These are phyloP conservation scores for Trissoscelio sp. DNA, from an alignment of 2,888 invertebrate genomes.

Conservation along the genomic window DNA sequence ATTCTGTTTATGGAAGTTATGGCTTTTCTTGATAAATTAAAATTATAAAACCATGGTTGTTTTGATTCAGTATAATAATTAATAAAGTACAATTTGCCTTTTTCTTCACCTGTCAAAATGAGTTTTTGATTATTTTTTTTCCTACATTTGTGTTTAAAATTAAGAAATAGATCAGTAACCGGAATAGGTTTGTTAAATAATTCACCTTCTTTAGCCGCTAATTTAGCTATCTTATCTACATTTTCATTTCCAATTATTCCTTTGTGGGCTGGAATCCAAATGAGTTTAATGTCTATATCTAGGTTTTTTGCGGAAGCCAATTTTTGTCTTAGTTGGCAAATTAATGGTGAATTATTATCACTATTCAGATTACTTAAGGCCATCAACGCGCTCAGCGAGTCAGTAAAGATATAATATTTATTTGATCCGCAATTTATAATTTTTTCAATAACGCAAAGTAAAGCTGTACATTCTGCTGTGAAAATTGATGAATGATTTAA, in stretches of 20 bases:
- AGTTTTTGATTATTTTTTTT: constrained; percentile 16
- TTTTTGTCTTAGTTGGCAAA: constrained; percentile 12
- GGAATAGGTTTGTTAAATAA: constrained; percentile 19
- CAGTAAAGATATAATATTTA: constrained; percentile 14
- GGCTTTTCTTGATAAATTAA: not conserved
- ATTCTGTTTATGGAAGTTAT: too few species aligned
- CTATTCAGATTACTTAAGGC: constrained; percentile 12
- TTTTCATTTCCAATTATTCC: constrained; percentile 40
- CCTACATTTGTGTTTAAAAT: constrained; percentile 4
- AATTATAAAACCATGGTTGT: constrained; percentile 19
- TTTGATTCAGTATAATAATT: constrained; percentile 7
- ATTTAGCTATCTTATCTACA: constrained; percentile 32
- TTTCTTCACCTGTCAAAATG: not conserved
- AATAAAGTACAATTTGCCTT: constrained; percentile 27
- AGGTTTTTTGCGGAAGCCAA: not conserved
- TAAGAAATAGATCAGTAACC: constrained; percentile 6
- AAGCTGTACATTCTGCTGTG: constrained; percentile 13
- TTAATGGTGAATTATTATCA: not conserved
- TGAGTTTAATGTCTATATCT: not conserved
- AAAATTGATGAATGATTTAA: constrained; percentile 1
- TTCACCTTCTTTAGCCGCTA: constrained; percentile 1
- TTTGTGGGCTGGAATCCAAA: constrained; percentile 44
- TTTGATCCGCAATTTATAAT: not conserved
- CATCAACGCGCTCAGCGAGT: constrained; percentile 18
- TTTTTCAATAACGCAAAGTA: not conserved